Evolutionary conservation across 1,140 invertebrate genomes (phyloP).

Genomic region (Aphidius ervi): DNA sequence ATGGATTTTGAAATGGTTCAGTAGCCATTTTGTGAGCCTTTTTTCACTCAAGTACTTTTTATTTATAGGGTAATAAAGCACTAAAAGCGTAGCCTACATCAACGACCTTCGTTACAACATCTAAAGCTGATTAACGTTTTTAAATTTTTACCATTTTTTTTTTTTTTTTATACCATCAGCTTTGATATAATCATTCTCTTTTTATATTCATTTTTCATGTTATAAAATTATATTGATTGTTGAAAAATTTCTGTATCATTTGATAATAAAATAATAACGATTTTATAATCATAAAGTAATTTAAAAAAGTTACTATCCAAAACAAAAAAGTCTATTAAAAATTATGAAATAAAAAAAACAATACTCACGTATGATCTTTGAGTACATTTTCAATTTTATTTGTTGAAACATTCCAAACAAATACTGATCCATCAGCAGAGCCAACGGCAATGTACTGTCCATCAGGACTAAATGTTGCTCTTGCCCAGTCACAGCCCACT

Average conservation of each 20-base stretch:
- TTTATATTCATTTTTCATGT: no score
- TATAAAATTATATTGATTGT: no score
- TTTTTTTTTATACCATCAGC: no score
- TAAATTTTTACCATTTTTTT: no score
- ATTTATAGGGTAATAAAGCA: slow-evolving; percentile 27
- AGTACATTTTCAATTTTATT: slow-evolving; percentile 76
- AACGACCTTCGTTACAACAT: slow-evolving; percentile 2
- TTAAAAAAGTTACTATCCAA: background rate
- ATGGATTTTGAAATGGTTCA: slow-evolving; percentile 2
- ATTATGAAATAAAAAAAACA: background rate
- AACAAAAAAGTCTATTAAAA: background rate
- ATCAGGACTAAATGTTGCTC: slow-evolving; percentile 89
- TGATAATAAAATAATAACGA: background rate
- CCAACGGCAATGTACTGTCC: slow-evolving; percentile 85
- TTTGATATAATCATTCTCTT: no score
- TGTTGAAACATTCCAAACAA: slow-evolving; percentile 83
- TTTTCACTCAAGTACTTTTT: slow-evolving; percentile 17
- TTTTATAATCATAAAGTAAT: background rate
- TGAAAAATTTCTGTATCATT: no score
- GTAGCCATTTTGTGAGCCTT: slow-evolving; percentile 8
- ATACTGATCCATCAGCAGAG: slow-evolving; percentile 84
- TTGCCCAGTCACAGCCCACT: slow-evolving; percentile 89
- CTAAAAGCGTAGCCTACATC: slow-evolving; percentile 22
- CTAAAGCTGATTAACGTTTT: no score
- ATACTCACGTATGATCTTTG: slow-evolving; percentile 83